Evolutionary conservation across 2,113 vertebrate species (phyloP), one percentile per base, ranked within the genome.

Genomic region (Pampusana beccarii): DNA sequence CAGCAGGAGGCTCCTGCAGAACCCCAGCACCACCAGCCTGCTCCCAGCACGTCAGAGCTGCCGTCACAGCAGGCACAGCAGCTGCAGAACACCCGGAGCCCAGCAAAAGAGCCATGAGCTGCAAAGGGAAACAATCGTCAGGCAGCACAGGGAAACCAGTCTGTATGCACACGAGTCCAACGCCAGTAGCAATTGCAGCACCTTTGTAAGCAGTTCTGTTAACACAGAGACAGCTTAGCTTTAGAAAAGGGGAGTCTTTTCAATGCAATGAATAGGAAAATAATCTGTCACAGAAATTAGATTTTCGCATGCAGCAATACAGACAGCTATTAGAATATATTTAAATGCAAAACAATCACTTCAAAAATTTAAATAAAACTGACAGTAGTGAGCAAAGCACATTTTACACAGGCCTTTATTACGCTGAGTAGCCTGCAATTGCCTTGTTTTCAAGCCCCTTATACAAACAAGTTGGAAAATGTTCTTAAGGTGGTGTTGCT

Each of bases 141-240:
- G 34, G 57, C 48, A 13, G 23, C 40, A 2, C 24, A n/a, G 65
- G 60, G 44, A 44, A 20, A 17, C 15, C 44, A 24, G 29, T 9
- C 79, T 2, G 8, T 10, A 18, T 2, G 31, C 2, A 0, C 66
- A 12, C 0, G 0, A 10, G 44, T 31, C 5, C 1, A 51, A 16
- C 6, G 70, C 33, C 20, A 15, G 75, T 3, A 81, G 85, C 51
- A 15, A 17, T 6, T 3, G 56, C 87, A 85, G 80, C 84, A 1
- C 11, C 79, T 70, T 5, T 33, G 80, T 29, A 10, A 80, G 64
- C 34, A 23, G 64, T 16, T 66, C 13, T 50, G 84, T 11, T 18
- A 64, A 3, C 70, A 51, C 2, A 0, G 31, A n/a, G 42, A 13
- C 23, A n/a, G 53, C 26, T 57, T 10, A 54, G 69, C 60, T 66